These are phyloP conservation scores for Eretmocerus hayati DNA, from an alignment of 2,888 invertebrate species.

Conservation along the genomic window DNA sequence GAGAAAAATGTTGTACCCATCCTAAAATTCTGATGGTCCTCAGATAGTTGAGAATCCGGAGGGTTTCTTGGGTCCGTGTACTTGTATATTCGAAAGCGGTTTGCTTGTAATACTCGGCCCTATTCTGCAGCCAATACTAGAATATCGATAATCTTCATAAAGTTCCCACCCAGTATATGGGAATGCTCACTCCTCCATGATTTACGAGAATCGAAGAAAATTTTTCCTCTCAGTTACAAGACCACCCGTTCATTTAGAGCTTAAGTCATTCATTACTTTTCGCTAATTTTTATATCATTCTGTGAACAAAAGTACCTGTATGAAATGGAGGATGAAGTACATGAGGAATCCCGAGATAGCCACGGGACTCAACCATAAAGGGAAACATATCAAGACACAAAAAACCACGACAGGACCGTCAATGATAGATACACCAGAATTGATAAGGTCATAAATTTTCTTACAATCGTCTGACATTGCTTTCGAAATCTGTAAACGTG, in stretches of 20 bases:
- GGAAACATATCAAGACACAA: conserved; percentile 48
- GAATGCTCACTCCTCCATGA: neutral
- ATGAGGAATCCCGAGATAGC: conserved; percentile 50
- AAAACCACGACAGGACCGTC: conserved; percentile 51
- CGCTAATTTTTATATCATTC: neutral
- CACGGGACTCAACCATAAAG: conserved; percentile 50
- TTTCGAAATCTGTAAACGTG: conserved; percentile 51
- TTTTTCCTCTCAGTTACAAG: neutral
- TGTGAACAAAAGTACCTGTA: conserved; percentile 46
- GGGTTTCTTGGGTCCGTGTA: conserved; percentile 50
- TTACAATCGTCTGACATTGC: conserved; percentile 54
- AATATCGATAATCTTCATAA: conserved; percentile 23
- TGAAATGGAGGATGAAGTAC: conserved; percentile 50
- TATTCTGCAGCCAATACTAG: conserved; percentile 47
- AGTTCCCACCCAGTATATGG: no score
- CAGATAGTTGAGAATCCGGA: conserved; percentile 54
- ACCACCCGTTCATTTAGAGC: neutral
- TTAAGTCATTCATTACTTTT: neutral
- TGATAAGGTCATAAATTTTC: conserved; percentile 51
- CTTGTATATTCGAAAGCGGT: conserved; percentile 31
- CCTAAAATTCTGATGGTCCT: conserved; percentile 60
- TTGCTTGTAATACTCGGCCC: conserved; percentile 40
- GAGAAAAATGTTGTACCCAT: conserved; percentile 56
- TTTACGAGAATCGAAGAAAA: neutral
- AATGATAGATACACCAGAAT: conserved; percentile 50